A percentile compares a stretch with the other conserved stretches of the same genome.
Evolutionary conservation across 92 coral and sea anemone species (phyloP).

Genomic region (Zoanthus sociatus): DNA sequence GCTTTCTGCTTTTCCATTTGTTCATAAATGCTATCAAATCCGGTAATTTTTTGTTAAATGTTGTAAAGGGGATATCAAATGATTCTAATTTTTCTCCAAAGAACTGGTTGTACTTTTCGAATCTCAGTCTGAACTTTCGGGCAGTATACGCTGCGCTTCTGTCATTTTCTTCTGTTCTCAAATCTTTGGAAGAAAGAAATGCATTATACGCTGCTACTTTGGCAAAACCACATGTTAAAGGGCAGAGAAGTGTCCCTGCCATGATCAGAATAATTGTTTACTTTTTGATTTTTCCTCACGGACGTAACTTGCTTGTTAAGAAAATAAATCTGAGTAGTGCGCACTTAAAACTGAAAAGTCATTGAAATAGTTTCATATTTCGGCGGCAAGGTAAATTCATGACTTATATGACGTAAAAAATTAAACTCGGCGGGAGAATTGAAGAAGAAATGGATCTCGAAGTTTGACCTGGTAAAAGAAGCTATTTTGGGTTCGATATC

Average conservation of each 20-base stretch:
- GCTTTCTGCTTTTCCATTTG: slow-evolving; percentile 25
- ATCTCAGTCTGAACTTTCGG: slow-evolving; percentile 12
- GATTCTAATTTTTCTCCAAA: slow-evolving; percentile 29
- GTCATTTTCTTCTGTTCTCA: slow-evolving; percentile 24
- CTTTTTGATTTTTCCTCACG: background rate
- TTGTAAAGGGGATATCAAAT: slow-evolving; percentile 17
- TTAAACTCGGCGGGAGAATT: no score
- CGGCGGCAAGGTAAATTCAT: slow-evolving; percentile 6
- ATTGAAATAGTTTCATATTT: slow-evolving; percentile 14
- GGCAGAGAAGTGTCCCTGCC: slow-evolving; percentile 41
- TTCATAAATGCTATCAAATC: slow-evolving; percentile 11
- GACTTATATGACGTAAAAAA: background rate
- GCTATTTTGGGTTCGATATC: no score
- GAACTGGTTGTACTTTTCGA: slow-evolving; percentile 37
- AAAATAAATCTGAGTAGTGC: background rate
- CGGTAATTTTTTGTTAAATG: slow-evolving; percentile 24
- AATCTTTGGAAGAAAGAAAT: slow-evolving; percentile 6
- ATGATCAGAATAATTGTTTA: background rate
- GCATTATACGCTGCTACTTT: slow-evolving; percentile 35
- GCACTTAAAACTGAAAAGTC: slow-evolving; percentile 2
- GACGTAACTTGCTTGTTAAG: background rate
- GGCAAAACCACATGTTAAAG: slow-evolving; percentile 35
- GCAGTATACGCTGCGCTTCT: slow-evolving; percentile 18
- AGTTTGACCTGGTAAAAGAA: no score
- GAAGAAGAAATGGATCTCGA: no score